These are phyloP conservation scores for Leptoteleia sp. DNA, from an alignment of 1,140 invertebrate species.

Conservation along the genomic window DNA sequence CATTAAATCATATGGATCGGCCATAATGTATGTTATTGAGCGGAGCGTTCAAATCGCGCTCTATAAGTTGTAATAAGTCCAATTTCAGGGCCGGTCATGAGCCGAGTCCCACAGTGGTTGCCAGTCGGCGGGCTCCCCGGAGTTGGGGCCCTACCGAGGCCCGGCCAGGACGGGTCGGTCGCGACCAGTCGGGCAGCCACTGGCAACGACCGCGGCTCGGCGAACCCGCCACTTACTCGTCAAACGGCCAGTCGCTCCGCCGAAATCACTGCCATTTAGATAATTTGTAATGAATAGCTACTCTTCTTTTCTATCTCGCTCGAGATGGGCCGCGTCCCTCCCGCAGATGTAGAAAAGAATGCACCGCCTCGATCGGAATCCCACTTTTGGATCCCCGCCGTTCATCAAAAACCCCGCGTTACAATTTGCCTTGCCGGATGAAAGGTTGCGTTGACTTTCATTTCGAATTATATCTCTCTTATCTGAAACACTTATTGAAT, in stretches of 20 bases:
- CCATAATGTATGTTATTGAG: conserved; percentile 82
- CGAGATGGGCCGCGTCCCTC: conserved; percentile 35
- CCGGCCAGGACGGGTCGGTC: conserved; percentile 2
- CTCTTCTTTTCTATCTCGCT: conserved; percentile 68
- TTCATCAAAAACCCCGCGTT: conserved; percentile 51
- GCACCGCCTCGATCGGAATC: conserved; percentile 48
- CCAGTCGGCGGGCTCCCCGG: conserved; percentile 59
- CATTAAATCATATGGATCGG: conserved; percentile 83
- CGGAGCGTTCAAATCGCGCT: conserved; percentile 80
- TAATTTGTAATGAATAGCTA: conserved; percentile 83
- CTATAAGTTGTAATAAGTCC: conserved; percentile 82
- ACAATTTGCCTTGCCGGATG: conserved; percentile 35
- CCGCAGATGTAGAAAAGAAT: conserved; percentile 67
- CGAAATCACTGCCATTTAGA: conserved; percentile 82
- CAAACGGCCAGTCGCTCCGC: conserved; percentile 80
- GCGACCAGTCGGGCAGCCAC: conserved; percentile 66
- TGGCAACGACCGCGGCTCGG: conserved; percentile 69
- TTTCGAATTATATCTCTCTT: conserved; percentile 57
- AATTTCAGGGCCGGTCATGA: conserved; percentile 81
- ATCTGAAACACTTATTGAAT: conserved; percentile 57
- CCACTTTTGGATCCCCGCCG: conserved; percentile 39
- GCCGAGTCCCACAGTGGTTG: conserved; percentile 76
- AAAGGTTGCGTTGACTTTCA: conserved; percentile 25
- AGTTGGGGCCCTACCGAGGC: conserved; percentile 1
- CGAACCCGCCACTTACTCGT: conserved; percentile 81